Conservation (phyloP, 2,797 vertebrate genomes). For the Darevskia nairensis region DNA sequence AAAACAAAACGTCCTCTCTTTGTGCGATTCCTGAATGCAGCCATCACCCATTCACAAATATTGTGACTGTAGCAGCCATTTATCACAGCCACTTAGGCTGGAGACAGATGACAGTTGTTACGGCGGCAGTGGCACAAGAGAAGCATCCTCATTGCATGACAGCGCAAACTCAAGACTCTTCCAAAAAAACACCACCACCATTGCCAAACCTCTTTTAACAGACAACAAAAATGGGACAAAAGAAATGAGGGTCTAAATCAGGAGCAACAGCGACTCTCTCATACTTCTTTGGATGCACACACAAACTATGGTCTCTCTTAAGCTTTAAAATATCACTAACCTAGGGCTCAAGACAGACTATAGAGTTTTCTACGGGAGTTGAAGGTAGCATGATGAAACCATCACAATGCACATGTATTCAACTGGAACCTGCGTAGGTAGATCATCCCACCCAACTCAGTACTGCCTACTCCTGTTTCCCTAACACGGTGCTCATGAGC, state of each 20-base stretch:
- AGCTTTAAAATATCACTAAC: neutral
- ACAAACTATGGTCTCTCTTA: neutral
- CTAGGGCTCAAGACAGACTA: neutral
- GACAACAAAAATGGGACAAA: neutral
- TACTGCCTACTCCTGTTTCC: no score
- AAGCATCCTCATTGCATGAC: neutral
- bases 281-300: neutral
- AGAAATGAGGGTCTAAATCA: neutral
- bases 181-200: neutral
- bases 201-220: neutral
- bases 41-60: slow-evolving; percentile 58
- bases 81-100: neutral
- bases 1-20: slow-evolving; percentile 31
- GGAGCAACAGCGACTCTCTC: neutral
- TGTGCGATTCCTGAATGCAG: slow-evolving; percentile 41
- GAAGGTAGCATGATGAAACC: neutral
- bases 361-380: neutral
- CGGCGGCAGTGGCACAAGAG: neutral
- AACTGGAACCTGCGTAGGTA: no score
- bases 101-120: neutral
- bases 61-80: slow-evolving; percentile 26
- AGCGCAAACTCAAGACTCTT: neutral
- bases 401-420: neutral
- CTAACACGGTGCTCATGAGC: no score
- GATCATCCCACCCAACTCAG: no score